Base-by-base conservation (phyloP, 1,140 invertebrate species). In the Chrysomallon squamiferum region DNA sequence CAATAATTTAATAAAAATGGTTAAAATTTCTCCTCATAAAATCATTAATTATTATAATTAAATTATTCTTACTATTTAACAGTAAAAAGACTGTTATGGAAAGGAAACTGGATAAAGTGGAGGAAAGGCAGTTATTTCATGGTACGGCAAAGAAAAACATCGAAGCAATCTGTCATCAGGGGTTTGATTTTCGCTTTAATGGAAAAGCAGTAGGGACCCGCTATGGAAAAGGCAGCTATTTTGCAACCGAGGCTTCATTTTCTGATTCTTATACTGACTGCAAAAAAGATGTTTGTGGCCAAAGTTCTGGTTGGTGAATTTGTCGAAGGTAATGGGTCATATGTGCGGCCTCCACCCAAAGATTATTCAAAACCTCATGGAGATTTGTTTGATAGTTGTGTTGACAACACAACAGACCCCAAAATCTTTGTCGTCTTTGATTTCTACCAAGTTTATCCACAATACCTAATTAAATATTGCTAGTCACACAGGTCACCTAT, bases 381-480 rank as follows among this genome's bases (percentile, higher is more conserved):
- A n/a, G 67, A 77, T n/a, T 47, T 76, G 50, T 83, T 75, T 59
- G 77, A 83, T 30, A 81, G 79, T 0, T 79, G 76, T 62, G 81
- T 83, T 25, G 68, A 83, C 60, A 61, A 76, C 47, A 49, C 70
- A 2, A 18, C 18, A 1, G 68, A 75, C 50, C 79, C 81, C 2
- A 61, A 22, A 29, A 81, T 81, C 18, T 79, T 71, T 71, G 75
- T 83, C 32, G 71, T 81, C n/a, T 83, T 80, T 61, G 69, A 75
- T 3, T 62, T 73, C 49, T 68, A 75, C 27, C 79, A 81, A 59
- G 72, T 67, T 45, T 81, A 83, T 66, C 81, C 81, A 9, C 75
- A 79, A 35, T 83, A 80, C 67, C 49, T 82, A n/a, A 79, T 82
- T 38, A 66, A 72, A 35, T 82, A 80, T 66, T n/a, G n/a, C n/a